Conservation (phyloP, 2,113 vertebrate genomes). For the Chitala chitala region DNA sequence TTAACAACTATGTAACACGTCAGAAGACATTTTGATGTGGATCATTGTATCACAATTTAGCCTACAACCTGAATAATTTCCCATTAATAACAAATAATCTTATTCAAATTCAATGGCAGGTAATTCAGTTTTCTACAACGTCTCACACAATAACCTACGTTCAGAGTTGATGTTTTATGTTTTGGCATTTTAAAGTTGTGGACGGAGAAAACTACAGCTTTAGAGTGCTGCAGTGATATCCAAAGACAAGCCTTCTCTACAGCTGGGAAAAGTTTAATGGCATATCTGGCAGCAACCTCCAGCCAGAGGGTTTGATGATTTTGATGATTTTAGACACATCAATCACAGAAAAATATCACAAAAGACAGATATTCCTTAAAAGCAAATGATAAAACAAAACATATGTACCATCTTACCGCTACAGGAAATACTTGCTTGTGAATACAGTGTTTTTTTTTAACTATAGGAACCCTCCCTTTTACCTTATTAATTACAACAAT, state of each 20-base stretch:
- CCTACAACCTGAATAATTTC: neutral
- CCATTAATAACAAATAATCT: neutral
- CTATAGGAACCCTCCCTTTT: no score
- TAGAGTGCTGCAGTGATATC: neutral
- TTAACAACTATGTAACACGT: neutral
- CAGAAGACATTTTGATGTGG: neutral
- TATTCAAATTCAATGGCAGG: no score
- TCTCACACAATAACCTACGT: neutral
- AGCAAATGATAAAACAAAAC: no score
- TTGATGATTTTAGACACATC: no score
- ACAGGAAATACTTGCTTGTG: no score
- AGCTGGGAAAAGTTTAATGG: neutral
- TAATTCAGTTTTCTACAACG: neutral
- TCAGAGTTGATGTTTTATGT: neutral
- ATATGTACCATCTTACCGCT: no score
- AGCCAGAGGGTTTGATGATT: conserved; percentile 3
- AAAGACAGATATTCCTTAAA: neutral
- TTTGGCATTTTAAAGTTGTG: neutral
- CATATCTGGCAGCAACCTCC: neutral
- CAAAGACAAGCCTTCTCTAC: neutral
- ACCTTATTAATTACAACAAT: no score
- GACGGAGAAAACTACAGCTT: neutral
- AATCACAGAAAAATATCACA: conserved; percentile 2
- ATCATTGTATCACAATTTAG: neutral
- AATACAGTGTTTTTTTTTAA: no score